Evolutionary conservation across 2,797 vertebrate species (phyloP), one percentile per base, ranked within the genome.

Genomic region (Emydoidea blandingii): DNA sequence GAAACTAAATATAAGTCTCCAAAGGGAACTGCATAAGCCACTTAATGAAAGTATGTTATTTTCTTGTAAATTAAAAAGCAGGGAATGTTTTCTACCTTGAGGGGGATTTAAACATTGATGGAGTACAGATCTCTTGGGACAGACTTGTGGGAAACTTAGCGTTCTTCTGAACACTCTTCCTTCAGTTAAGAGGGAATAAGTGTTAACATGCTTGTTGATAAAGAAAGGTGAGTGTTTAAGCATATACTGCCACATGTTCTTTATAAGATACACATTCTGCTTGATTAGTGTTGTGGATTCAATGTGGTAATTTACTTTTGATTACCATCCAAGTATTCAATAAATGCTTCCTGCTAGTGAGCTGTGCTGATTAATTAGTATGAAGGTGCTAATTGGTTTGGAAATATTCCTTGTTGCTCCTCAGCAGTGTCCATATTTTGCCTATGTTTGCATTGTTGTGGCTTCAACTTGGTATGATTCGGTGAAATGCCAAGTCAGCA

Each of bases 321-420:
- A 79, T 94, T 91, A 83, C 62, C 59, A 27, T 6, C 49, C 50
- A 59, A 34, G 34, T 18, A 19, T 72, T 91, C 68, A 53, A 79
- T 94, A 93, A 96, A 87, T 93, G 49, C 79, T 95, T 94, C 83
- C 68, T 88, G 94, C 49, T 81, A 83, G 34, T 95, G 91, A 95
- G 68, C 85, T 96, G 89, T 96, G 91, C 89, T 86, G 85, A 79
- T 87, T 91, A 91, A 81, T 97, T 90, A 92, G 80, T 84, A 57
- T 62, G 79, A 91, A 47, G 47, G 7, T 76, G 90, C 34, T 96
- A 96, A 96, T 83, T 97, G 86, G 90, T 96, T 96, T 97, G 95
- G 95, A 95, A 92, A 87, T 86, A 85, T 74, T 94, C 91, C 87
- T 83, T 95, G 34, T 87, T 83, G 85, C 53, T 96, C 92, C 94